Base-by-base conservation (phyloP, 2,888 invertebrate genomes). In the Cylindroiulus punctatus region DNA sequence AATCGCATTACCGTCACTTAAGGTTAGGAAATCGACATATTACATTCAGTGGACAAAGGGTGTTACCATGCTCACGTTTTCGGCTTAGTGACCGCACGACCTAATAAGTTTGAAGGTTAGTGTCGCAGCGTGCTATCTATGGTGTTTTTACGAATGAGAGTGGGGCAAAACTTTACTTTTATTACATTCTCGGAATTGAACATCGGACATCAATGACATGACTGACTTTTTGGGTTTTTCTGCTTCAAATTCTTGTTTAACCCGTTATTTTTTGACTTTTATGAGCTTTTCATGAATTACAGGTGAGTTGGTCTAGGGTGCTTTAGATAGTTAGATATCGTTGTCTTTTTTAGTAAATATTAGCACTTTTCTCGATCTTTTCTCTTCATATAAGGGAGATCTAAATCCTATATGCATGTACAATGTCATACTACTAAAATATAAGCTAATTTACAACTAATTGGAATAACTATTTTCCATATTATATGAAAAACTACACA, bases 61-160 rank as follows among this genome's bases (percentile, higher is more conserved):
- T 65, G 65, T 65, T 65, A n/a, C 26, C 26, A 26, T 10, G 65
- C 47, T 47, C 47, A 17, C 47, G 0, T 47, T 57, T 57, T 52
- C 57, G 65, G 65, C 57, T 57, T 57, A 65, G 26, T 65, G 26
- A 26, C 65, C 65, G n/a, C 22, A n/a, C 26, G 65, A 65, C 65
- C 65, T 65, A 26, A 26, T 0, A 26, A 65, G 8, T 65, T 26
- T 65, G 65, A 65, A 65, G 65, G 65, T 65, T 65, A 65, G 65
- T 65, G 65, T 65, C 65, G 26, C 65, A 65, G 65, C 65, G 22
- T 65, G 65, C 65, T 65, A 65, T 65, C 65, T n/a, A 65, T 26
- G 10, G n/a, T 57, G 3, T 57, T 4, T 57, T 57, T 57, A 7
- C n/a, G n/a, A n/a, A 4, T 57, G 19, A 57, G 65, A 26, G 65